These are phyloP conservation scores for Chaetophractus vellerosus DNA, from an alignment of 2,797 vertebrate species.

Conservation along the genomic window DNA sequence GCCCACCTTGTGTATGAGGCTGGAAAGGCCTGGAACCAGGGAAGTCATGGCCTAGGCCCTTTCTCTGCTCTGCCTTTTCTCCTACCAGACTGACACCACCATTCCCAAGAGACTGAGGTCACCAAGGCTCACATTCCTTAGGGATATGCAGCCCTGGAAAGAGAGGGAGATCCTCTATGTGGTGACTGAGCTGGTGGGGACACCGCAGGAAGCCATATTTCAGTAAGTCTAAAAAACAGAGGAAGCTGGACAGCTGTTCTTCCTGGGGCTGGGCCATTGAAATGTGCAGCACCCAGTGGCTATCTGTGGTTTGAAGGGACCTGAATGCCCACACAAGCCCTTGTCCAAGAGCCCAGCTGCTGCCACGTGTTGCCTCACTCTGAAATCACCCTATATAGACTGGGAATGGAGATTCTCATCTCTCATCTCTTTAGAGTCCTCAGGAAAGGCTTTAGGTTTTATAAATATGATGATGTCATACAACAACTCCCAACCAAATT, in stretches of 20 bases:
- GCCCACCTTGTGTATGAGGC: no score
- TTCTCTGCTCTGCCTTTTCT: background rate
- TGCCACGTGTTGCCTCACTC: no score
- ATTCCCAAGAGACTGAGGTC: background rate
- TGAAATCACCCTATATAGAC: no score
- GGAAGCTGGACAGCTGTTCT: background rate
- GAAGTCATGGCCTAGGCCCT: no score
- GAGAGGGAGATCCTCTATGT: background rate
- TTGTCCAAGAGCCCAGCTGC: no score
- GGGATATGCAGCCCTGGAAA: background rate
- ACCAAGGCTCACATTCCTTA: background rate
- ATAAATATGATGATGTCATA: background rate
- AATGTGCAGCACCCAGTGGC: no score
- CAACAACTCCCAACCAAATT: no score
- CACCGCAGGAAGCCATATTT: accelerated
- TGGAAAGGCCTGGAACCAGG: no score
- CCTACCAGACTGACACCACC: accelerated
- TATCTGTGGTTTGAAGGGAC: no score
- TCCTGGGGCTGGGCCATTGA: background rate
- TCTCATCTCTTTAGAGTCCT: no score
- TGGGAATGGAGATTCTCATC: no score
- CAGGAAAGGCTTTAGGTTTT: background rate
- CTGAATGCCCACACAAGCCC: no score
- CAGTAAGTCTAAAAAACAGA: background rate
- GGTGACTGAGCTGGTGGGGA: background rate